Percentiles rank a stretch among this genome's conserved stretches.
Evolutionary conservation across 2,113 vertebrate species (phyloP).

Genomic region (Hydrochoerus hydrochaeris): DNA sequence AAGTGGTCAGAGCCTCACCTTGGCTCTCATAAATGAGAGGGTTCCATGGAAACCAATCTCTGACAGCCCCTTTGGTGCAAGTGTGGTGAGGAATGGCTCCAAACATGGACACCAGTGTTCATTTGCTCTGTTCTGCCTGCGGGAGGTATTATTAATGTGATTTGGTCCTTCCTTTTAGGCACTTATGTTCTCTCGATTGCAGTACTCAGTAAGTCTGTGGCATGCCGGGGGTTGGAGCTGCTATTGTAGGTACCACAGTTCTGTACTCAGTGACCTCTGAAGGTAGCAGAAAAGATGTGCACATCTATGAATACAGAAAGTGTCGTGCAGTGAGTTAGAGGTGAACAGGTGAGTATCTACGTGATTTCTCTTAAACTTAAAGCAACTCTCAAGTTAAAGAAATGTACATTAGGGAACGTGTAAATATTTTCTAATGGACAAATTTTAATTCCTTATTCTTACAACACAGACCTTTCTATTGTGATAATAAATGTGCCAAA

Average conservation of each 20-base stretch:
- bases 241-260: too few relatives aligned
- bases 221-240: background rate
- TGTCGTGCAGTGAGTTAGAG: background rate
- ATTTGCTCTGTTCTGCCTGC: background rate
- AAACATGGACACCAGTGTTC: background rate
- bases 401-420: background rate
- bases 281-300: background rate
- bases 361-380: background rate
- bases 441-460: background rate
- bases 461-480: background rate
- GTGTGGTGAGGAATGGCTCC: background rate
- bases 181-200: background rate
- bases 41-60: background rate
- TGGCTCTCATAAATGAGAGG: background rate
- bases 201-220: background rate
- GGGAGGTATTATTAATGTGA: background rate
- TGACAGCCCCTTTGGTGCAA: rapidly evolving
- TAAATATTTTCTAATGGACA: background rate
- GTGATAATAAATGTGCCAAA: background rate
- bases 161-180: background rate
- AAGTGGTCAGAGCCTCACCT: background rate
- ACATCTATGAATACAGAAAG: too few relatives aligned
- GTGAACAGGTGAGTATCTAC: too few relatives aligned
- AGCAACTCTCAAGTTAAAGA: background rate
- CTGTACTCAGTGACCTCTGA: background rate